Evolutionary conservation across 2,888 invertebrate genomes (phyloP), one percentile per base, ranked within the genome.

Genomic region (Tanytarsus gracilentus): DNA sequence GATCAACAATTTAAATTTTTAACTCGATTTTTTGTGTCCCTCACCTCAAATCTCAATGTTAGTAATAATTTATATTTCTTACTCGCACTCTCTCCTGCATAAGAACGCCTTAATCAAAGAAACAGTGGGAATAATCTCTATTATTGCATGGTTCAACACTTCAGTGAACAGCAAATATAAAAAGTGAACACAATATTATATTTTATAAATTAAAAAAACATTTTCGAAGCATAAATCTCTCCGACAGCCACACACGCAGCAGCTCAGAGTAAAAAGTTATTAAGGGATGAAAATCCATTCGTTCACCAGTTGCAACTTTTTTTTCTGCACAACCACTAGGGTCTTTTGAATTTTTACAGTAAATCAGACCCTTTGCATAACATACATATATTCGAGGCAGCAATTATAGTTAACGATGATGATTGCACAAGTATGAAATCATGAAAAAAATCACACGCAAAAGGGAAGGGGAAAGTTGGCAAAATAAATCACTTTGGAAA

Each of bases 181-280:
- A 44, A 44, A 44, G 11, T 44, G 44, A 9, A 23, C 11, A 44
- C 18, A 44, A 44, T 23, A 44, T n/a, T 44, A 16, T 23, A 23
- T 44, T 23, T 18, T 23, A 44, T 44, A 44, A 44, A 44, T 44
- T 49, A 56, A 56, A 40, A 39, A 39, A 21, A 40, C 40, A 40
- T 40, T n/a, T 40, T 36, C 36, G n/a, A 27, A 40, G 23, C 53
- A 33, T 53, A 53, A 53, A 40, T 56, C 18, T 40, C 40, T 56
- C 39, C 55, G 36, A 56, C 29, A 40, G 21, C 23, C 40, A 39
- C 55, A 56, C 55, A 56, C 55, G 55, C 55, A 33, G 49, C 49
- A 44, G 8, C 1, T 14, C 9, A n/a, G 27, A 49, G 7, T 25
- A 49, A 26, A 26, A 25, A 49, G 27, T 25, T 14, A 49, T n/a